phyloP scores from a whole-genome alignment of 2,888 invertebrate genomes.

The Stenolophus ochropezus region DNA sequence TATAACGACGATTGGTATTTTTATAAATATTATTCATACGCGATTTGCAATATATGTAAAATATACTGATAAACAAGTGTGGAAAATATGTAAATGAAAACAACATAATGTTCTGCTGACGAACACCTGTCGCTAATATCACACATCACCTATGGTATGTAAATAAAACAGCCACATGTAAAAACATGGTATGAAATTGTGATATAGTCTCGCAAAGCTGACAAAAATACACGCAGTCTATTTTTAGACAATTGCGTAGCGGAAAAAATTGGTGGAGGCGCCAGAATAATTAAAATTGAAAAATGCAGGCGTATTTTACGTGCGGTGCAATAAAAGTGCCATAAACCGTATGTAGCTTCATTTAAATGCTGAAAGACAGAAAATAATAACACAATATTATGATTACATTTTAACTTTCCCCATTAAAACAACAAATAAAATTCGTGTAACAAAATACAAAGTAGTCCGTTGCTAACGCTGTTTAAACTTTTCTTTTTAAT shows the following conservation, averaged over 20 bases:
- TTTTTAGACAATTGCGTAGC: neutral
- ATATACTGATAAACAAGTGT: no score
- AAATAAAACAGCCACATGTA: neutral
- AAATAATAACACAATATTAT: slow-evolving; percentile 5
- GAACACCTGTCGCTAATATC: no score
- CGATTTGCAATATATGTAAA: no score
- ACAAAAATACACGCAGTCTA: neutral
- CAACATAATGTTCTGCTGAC: no score
- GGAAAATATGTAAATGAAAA: no score
- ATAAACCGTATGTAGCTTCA: neutral
- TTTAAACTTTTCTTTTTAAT: slow-evolving; percentile 57
- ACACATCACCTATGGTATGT: neutral
- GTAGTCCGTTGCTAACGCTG: slow-evolving; percentile 11
- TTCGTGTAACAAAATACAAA: slow-evolving; percentile 34
- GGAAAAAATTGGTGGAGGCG: neutral
- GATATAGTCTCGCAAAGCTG: neutral
- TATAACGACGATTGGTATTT: no score
- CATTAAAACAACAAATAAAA: slow-evolving; percentile 27
- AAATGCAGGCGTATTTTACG: neutral
- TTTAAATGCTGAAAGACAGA: slow-evolving; percentile 20
- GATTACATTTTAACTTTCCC: slow-evolving; percentile 21
- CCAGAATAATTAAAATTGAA: neutral
- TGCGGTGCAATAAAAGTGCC: neutral
- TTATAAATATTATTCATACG: no score
- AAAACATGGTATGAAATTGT: neutral